A percentile compares a stretch with the other conserved stretches of the same genome.
These are phyloP conservation scores for Autographa pulchrina DNA, from an alignment of 2,888 invertebrate genomes.

Conservation along the genomic window DNA sequence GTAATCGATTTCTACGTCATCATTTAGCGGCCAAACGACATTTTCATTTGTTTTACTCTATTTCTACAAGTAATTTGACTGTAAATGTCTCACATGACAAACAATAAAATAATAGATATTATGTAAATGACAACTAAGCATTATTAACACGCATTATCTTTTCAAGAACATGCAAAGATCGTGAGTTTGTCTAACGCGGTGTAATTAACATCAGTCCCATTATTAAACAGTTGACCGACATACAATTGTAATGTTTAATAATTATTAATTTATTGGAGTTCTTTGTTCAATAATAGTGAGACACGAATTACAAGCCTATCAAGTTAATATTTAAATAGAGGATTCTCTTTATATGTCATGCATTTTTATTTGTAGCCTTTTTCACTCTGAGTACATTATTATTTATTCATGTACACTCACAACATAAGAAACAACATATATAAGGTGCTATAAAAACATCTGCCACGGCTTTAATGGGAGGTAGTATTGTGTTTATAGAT, in stretches of 20 bases:
- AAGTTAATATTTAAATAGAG: constrained; percentile 82
- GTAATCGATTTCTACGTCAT: not conserved
- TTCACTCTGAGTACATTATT: too few relatives aligned
- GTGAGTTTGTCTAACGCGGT: not conserved
- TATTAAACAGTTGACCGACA: constrained; percentile 32
- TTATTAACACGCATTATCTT: not conserved
- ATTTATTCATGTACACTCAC: too few relatives aligned
- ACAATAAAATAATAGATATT: not conserved
- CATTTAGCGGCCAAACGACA: not conserved
- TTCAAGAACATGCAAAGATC: not conserved
- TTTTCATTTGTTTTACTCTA: not conserved
- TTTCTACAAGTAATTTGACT: not conserved
- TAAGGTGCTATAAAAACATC: too few relatives aligned
- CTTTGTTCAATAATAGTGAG: constrained; percentile 79
- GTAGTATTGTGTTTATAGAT: too few relatives aligned
- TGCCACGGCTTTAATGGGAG: too few relatives aligned
- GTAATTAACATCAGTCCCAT: constrained; percentile 17
- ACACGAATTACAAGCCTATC: constrained; percentile 83
- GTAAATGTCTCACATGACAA: not conserved
- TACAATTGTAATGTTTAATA: constrained; percentile 47
- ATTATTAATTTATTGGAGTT: constrained; percentile 72
- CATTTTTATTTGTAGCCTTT: constrained; percentile 57
- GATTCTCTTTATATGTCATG: constrained; percentile 77
- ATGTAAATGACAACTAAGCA: not conserved
- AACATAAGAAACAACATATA: too few relatives aligned